Evolutionary conservation across 2,888 invertebrate genomes (phyloP), one percentile per base, ranked within the genome.

Genomic region (Plemyria rubiginata): DNA sequence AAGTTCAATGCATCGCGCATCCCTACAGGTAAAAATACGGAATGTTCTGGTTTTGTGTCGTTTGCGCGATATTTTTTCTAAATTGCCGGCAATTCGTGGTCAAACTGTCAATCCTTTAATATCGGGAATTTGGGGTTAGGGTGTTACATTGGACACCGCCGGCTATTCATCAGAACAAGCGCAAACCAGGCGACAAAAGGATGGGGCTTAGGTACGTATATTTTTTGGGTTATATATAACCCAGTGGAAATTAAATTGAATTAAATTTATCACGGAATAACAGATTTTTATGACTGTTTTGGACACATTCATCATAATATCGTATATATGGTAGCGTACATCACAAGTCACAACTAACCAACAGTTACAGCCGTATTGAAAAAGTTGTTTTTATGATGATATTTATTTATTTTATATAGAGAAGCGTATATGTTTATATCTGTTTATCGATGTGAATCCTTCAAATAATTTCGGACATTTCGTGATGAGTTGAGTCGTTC

Each of bases 21-120:
- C 77, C 78, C 75, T 78, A 74, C 71, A 73, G 65, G 77, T 71
- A 74, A 79, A 80, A 81, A 81, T 80, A 78, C 78, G 76, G 75
- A 79, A 82, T 77, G 77, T 75, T 77, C 73, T 72, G 78, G 74
- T 0, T 45, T 45, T 9, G 4, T 8, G 8, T 43, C 15, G 15
- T 80, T 78, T 64, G 72, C 66, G 70, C 58, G 68, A 84, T 84
- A 82, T 82, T 82, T 84, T 77, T 75, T 65, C 70, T 71, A 79
- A 82, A 84, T 84, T 78, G 80, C 72, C 69, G 43, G 73, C 77
- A 69, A 78, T 78, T 67, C 78, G 79, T 74, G 81, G 83, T 75
- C 68, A 29, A 4, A 29, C 29, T 29, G 4, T 6, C 11, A 74
- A 77, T 80, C 82, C 79, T 78, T 80, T 78, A 70, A 74, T 72